A percentile compares a stretch with the other conserved stretches of the same genome.
These are phyloP conservation scores for Eumacrocentrus americanus DNA, from an alignment of 2,888 invertebrate genomes.

Conservation along the genomic window DNA sequence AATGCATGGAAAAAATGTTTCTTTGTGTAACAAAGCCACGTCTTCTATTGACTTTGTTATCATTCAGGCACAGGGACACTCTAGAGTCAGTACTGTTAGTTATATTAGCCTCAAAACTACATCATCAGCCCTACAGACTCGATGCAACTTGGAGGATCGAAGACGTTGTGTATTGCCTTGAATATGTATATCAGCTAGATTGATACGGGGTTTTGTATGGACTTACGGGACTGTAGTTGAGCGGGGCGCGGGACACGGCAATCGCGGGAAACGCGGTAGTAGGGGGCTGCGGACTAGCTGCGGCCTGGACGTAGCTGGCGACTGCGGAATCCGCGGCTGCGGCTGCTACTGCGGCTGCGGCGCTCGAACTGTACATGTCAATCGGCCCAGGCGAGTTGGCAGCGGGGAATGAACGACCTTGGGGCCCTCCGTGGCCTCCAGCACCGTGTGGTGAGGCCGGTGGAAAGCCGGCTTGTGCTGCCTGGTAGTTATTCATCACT, in stretches of 20 bases:
- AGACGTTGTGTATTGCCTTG: no score
- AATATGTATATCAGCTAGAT: slow-evolving; percentile 1
- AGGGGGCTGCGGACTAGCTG: slow-evolving; percentile 92
- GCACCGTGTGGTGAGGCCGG: slow-evolving; percentile 83
- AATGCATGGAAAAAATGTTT: neutral
- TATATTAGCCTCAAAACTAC: neutral
- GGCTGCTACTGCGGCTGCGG: slow-evolving; percentile 67
- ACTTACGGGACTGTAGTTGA: slow-evolving; percentile 92
- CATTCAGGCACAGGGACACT: no score
- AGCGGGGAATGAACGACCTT: slow-evolving; percentile 82
- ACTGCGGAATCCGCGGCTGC: slow-evolving; percentile 73
- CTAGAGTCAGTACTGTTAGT: slow-evolving; percentile 17
- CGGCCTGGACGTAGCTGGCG: slow-evolving; percentile 92
- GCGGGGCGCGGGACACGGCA: slow-evolving; percentile 90
- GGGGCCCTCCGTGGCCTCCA: slow-evolving; percentile 62
- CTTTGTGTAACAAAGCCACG: neutral
- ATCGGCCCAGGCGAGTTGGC: slow-evolving; percentile 93
- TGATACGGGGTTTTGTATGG: slow-evolving; percentile 24
- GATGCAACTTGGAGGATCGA: no score
- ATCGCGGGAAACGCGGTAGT: slow-evolving; percentile 86
- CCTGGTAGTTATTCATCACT: slow-evolving; percentile 98
- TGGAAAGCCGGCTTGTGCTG: slow-evolving; percentile 78
- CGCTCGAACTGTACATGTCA: slow-evolving; percentile 91
- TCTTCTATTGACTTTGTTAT: no score
- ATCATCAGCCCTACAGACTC: neutral